A percentile compares a stretch with the other conserved stretches of the same genome.
Evolutionary conservation across 1,140 invertebrate species (phyloP).

Genomic region (Onthophagus taurus): DNA sequence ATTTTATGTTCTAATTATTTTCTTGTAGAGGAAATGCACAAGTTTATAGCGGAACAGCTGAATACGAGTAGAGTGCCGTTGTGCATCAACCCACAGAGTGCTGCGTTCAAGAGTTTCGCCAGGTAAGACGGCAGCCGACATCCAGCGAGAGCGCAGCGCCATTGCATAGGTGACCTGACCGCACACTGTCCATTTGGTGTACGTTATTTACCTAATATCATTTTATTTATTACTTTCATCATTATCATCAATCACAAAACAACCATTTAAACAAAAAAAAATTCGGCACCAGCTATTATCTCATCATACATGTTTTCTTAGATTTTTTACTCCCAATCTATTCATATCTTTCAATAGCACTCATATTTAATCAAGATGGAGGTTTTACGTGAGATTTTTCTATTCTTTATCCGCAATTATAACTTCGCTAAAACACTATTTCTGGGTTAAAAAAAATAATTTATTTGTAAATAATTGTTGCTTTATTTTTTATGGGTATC

Average conservation of each 20-base stretch:
- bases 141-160: slow-evolving; percentile 38
- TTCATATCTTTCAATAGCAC: too few relatives aligned
- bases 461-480: too few relatives aligned
- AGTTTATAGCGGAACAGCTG: slow-evolving; percentile 94
- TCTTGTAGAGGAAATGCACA: slow-evolving; percentile 92
- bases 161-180: slow-evolving; percentile 40
- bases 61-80: slow-evolving; percentile 89
- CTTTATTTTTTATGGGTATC: too few relatives aligned
- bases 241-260: background rate
- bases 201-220: slow-evolving; percentile 34
- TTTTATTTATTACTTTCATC: background rate
- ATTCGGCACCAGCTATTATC: too few relatives aligned
- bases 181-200: slow-evolving; percentile 49
- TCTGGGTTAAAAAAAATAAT: too few relatives aligned
- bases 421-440: too few relatives aligned
- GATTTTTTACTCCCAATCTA: too few relatives aligned
- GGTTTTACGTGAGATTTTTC: too few relatives aligned
- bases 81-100: slow-evolving; percentile 98
- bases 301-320: too few relatives aligned
- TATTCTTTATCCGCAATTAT: too few relatives aligned
- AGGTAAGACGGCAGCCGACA: slow-evolving; percentile 66
- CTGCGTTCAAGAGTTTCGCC: slow-evolving; percentile 98
- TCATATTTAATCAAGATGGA: too few relatives aligned
- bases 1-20: slow-evolving; percentile 18
- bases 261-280: too few relatives aligned